phyloP scores from a whole-genome alignment of 2,113 vertebrate species.

The Suncus etruscus region DNA sequence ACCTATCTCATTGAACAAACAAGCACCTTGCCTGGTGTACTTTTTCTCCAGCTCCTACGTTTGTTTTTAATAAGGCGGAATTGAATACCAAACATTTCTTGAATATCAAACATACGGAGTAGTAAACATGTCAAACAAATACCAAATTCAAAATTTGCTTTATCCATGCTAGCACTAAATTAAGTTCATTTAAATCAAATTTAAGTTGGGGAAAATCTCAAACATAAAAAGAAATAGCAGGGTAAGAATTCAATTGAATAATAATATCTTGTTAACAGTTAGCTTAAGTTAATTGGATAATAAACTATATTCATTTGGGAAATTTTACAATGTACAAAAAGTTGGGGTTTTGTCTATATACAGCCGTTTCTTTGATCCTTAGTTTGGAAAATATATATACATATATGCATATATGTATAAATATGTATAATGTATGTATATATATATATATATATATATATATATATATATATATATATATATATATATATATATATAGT shows the following conservation, averaged over 20 bases:
- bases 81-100: background rate
- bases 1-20: no score
- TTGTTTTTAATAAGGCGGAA: background rate
- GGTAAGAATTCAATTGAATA: slow-evolving; percentile 29
- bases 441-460: background rate
- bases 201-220: slow-evolving; percentile 13
- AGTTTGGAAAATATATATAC: background rate
- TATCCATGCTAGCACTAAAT: slow-evolving; percentile 2
- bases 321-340: slow-evolving; percentile 42
- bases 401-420: background rate
- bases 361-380: slow-evolving; percentile 42
- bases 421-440: no score
- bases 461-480: background rate
- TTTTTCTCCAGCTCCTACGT: no score
- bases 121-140: no score
- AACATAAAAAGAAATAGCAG: background rate
- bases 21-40: no score
- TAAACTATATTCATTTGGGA: background rate
- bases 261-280: background rate
- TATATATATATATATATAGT: background rate
- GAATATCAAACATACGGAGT: no score
- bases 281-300: background rate
- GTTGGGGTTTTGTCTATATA: background rate
- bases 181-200: slow-evolving; percentile 54
- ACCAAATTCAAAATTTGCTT: slow-evolving; percentile 50